Conservation (phyloP, 2,113 vertebrate species). For the Tragelaphus imberbis region DNA sequence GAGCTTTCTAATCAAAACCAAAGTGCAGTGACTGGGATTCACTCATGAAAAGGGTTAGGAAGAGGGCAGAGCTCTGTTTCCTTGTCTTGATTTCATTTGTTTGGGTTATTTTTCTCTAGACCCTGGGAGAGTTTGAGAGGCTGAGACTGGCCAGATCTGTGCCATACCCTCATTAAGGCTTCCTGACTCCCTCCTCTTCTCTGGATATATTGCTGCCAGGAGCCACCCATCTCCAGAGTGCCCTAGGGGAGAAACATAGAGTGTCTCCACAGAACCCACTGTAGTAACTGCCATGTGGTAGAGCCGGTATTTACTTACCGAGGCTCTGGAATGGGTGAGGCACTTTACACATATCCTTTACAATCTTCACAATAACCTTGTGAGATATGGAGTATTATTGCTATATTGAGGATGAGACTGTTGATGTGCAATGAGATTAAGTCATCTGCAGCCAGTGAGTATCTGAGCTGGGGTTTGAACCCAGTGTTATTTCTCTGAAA, state of each 20-base stretch:
- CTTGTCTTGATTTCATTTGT: slow-evolving; percentile 42
- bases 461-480: not conserved
- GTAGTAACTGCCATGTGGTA: not conserved
- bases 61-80: slow-evolving; percentile 30
- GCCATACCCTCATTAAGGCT: not conserved
- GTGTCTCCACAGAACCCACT: not conserved
- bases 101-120: slow-evolving; percentile 42
- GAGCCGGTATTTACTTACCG: not conserved
- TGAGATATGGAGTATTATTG: not conserved
- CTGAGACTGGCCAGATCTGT: not conserved
- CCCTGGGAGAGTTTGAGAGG: slow-evolving; percentile 16
- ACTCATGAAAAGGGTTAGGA: not conserved
- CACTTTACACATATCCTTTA: not conserved
- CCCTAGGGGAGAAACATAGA: not conserved
- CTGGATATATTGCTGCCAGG: not conserved
- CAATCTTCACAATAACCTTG: not conserved
- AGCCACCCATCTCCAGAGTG: not conserved
- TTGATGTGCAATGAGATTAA: not conserved
- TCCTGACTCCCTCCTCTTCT: not conserved
- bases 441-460: not conserved
- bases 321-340: not conserved
- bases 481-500: not conserved
- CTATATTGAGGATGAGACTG: not conserved
- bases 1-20: slow-evolving; percentile 52
- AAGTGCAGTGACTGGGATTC: not conserved